Base-by-base conservation (phyloP, 2,888 invertebrate genomes). In the Trichogramma dendrolimi region DNA sequence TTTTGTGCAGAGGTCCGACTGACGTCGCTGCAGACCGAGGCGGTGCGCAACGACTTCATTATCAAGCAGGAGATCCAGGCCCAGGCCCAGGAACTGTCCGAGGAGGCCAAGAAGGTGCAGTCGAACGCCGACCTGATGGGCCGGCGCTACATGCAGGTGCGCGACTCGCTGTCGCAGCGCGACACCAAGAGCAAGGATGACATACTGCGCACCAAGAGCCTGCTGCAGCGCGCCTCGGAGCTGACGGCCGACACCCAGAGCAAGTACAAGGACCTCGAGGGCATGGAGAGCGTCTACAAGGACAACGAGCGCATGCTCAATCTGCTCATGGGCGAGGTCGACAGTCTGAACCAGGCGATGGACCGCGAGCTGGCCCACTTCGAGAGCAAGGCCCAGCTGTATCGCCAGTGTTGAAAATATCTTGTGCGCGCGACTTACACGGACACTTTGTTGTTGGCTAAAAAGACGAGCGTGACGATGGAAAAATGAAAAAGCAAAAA, bases 181-280 rank as follows among this genome's bases (percentile, higher is more conserved):
- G 87, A 90, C 4, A 85, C 84, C 68, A 86, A 87, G 69, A 94
- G 94, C 6, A 87, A 89, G 57, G 86, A 85, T 65, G 90, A 92
- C 1, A 88, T 93, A 70, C 87, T 87, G 66, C 83, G 90, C 62
- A 94, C 95, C 4, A 89, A 91, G 73, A 81, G 84, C 49, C 80
- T 97, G 59, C 82, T 92, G 60, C 87, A 88, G 69, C 84, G 90
- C 66, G 96, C 96, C 1, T 89, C 91, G 47, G 87, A 88, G 71
- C 82, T 97, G 38, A 92, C 93, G 2, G 88, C 88, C 63, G 88
- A 87, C 67, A 92, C 92, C 3, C 86, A 86, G 71, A 85, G 83
- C 62, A 91, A 91, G 76, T 81, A 90, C 39, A 87, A 86, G 70
- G 87, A 89, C 70, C 81, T 94, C 56, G 83, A 86, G 72, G 83